Base-by-base conservation (phyloP, 2,113 vertebrate species). In the Nesogale talazaci region DNA sequence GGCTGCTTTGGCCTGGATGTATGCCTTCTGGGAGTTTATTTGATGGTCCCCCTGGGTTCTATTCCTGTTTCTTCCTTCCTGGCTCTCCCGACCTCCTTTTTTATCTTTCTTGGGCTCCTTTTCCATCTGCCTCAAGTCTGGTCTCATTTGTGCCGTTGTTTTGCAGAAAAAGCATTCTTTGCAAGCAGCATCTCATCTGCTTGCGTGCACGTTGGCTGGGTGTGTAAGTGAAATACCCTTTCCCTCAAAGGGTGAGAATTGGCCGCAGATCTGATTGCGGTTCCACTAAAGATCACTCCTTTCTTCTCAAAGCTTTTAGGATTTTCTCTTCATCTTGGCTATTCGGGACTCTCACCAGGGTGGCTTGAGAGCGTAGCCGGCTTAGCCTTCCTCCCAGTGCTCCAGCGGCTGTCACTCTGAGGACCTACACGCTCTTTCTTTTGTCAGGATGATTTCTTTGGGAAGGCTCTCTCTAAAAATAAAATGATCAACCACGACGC, bases 61-160 rank as follows among this genome's bases (percentile, higher is more conserved):
- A 36, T 79, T 96, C 80, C 38, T 85, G 88, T 80, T 86, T 89
- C 46, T 5, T 52, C 46, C 46, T 42, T 36, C 57, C 83, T 81
- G 57, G 40, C 87, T 90, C 87, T 95, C 69, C 70, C 84, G 25
- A 27, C 38, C 75, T 56, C 57, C 56, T 85, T 78, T 87, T 89
- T 74, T 81, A 12, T 80, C 93, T 95, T 89, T 78, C 94, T 94
- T 93, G 94, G 80, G 93, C 93, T 94, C 89, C 81, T 84, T 96
- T 96, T 92, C 90, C 91, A 94, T 92, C 93, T 96, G 56, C 40
- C 70, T 94, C 34, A 93, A 92, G 89, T 80, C 40, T 74, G 81
- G 29, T 70, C 70, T 92, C 85, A 25, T 42, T 92, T 70, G 91
- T 82, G 52, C 76, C 94, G 59, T 81, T 89, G 84, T 84, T 94